Conservation (phyloP, 2,113 vertebrate genomes). For the Hipposideros armiger region DNA sequence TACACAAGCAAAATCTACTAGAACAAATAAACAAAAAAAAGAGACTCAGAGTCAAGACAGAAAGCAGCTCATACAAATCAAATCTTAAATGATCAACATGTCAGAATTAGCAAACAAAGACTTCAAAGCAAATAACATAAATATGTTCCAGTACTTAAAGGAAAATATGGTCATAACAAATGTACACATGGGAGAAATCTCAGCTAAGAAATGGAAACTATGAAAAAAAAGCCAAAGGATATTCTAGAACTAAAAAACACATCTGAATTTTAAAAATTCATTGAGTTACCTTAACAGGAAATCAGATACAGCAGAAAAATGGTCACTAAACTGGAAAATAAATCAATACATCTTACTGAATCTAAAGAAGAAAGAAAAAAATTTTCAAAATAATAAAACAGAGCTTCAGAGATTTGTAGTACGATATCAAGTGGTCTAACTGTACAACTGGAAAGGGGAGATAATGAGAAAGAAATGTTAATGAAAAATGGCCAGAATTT, state of each 20-base stretch:
- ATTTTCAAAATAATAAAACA: constrained; percentile 8
- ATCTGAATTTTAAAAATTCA: constrained; percentile 43
- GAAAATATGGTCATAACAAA: constrained; percentile 33
- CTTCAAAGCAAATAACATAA: not conserved
- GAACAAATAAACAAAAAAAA: not conserved
- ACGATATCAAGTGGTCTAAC: not conserved
- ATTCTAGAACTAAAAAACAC: not conserved
- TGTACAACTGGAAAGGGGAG: not conserved
- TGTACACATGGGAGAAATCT: not conserved
- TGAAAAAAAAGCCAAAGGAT: constrained; percentile 13
- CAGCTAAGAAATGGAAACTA: not conserved
- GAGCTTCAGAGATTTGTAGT: not conserved
- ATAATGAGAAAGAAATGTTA: not conserved
- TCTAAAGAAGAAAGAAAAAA: constrained; percentile 38
- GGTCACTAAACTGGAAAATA: not conserved
- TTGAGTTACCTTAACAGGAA: constrained; percentile 29
- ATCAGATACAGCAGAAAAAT: constrained; percentile 19
- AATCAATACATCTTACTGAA: not conserved
- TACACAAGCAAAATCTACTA: constrained; percentile 10
- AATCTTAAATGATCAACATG: not conserved
- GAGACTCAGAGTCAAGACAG: not conserved
- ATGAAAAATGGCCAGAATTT: not conserved
- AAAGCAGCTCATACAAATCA: not conserved
- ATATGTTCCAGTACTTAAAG: constrained; percentile 2
- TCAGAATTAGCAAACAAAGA: not conserved